Base-by-base conservation (phyloP, 2,113 vertebrate genomes). In the Peromyscus polionotus region DNA sequence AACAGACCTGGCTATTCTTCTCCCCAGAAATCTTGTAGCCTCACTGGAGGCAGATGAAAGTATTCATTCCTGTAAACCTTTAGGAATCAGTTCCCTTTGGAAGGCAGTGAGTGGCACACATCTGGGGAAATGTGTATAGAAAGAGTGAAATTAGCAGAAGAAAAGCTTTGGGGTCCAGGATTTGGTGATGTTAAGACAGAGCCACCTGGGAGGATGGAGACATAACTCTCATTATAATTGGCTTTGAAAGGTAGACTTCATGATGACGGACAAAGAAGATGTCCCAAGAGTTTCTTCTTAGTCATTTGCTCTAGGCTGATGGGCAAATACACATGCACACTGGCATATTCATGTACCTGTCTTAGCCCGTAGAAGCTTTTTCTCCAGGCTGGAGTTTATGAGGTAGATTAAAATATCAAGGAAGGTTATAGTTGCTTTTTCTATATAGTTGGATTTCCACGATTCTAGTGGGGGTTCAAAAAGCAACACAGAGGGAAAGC, bases 341-440 rank as follows among this genome's bases (percentile, higher is more conserved):
- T 70, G 7, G 13, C 61, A 16, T 14, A 39, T 14, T 28, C 7
- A 0, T 19, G 57, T 10, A 57, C 72, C 12, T 67, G 0, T 89
- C 39, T 76, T 84, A 19, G 61, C 51, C 22, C 75, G 63, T 65
- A 28, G n/a, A 76, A 75, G 88, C 45, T 85, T 86, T 94, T 39
- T 67, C 28, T 88, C 73, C 73, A 36, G 61, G 36, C 31, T 65
- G 28, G 86, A 51, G 61, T 54, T 73, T 39, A 61, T 59, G 88
- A 93, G 54, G 68, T 93, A 80, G 57, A 73, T 81, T 85, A 95
- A 91, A 85, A 54, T 94, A 95, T 96, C 97, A 97, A 97, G 96
- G 95, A 98, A 97, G 94, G 96, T 94, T 95, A 86, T 95, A 97
- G 95, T 88, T 97, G 88, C 94, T 70, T 97, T 93, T 94, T 83